These are phyloP conservation scores for Palloptera scutellata DNA, from an alignment of 2,888 invertebrate species.

Conservation along the genomic window DNA sequence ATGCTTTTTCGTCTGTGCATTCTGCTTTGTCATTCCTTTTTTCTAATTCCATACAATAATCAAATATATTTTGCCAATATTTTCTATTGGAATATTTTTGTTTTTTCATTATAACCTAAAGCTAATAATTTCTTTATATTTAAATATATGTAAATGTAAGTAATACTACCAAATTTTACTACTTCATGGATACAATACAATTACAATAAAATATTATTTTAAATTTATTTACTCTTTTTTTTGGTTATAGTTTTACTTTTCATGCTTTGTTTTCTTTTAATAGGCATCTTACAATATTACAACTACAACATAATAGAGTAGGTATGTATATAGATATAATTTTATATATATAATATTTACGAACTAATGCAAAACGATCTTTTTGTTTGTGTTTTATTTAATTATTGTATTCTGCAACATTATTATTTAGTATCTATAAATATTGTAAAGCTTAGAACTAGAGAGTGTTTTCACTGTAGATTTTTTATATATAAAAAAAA, in stretches of 20 bases:
- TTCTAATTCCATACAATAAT: background rate
- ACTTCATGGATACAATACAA: too few relatives aligned
- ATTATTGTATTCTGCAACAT: constrained; percentile 1
- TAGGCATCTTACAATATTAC: background rate
- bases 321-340: too few relatives aligned
- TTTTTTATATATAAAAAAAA: too few relatives aligned
- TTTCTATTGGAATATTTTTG: background rate
- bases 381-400: background rate
- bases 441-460: background rate
- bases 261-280: too few relatives aligned
- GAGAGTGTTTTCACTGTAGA: background rate
- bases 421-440: background rate
- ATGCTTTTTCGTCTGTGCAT: too few relatives aligned
- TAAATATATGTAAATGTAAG: too few relatives aligned
- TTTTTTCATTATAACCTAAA: background rate
- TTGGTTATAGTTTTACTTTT: too few relatives aligned
- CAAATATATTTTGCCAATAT: background rate
- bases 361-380: background rate
- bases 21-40: too few relatives aligned
- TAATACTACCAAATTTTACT: too few relatives aligned
- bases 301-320: background rate
- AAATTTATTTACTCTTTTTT: too few relatives aligned
- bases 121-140: background rate
- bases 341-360: background rate
- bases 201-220: too few relatives aligned